Conservation (phyloP, 2,113 vertebrate genomes). For the Pipra filicauda region DNA sequence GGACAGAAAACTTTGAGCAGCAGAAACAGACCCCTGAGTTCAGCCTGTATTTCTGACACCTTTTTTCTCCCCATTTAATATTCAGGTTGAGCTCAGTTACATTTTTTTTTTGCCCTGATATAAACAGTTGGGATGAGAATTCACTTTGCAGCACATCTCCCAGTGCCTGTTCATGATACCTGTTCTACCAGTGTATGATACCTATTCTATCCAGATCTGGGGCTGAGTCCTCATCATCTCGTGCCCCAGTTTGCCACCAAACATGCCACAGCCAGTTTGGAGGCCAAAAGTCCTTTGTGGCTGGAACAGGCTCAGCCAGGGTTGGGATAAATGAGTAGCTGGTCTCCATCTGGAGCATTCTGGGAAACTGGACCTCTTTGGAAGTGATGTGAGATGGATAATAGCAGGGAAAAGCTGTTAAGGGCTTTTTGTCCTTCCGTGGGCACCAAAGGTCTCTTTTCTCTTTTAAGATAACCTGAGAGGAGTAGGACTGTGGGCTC, state of each 20-base stretch:
- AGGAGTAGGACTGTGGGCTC: background rate
- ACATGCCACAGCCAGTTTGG: background rate
- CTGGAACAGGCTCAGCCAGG: background rate
- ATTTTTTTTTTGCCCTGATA: background rate
- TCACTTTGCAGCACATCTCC: background rate
- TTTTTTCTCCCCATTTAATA: background rate
- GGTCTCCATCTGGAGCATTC: background rate
- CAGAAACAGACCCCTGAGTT: background rate
- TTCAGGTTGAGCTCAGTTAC: background rate
- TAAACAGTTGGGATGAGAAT: background rate
- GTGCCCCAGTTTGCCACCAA: background rate
- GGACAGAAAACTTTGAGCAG: background rate
- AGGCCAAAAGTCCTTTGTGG: background rate
- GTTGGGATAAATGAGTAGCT: background rate
- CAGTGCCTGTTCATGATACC: accelerated
- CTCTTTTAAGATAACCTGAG: background rate
- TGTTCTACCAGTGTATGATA: no score
- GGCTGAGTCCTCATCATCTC: background rate
- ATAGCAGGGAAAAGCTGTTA: constrained; percentile 2
- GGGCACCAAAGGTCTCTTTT: background rate
- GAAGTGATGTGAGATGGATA: background rate
- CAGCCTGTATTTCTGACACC: background rate
- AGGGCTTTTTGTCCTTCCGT: constrained; percentile 10
- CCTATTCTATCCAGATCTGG: background rate
- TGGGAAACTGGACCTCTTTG: background rate